Conservation (phyloP, 2,113 vertebrate species). For the Ciconia maguari region DNA sequence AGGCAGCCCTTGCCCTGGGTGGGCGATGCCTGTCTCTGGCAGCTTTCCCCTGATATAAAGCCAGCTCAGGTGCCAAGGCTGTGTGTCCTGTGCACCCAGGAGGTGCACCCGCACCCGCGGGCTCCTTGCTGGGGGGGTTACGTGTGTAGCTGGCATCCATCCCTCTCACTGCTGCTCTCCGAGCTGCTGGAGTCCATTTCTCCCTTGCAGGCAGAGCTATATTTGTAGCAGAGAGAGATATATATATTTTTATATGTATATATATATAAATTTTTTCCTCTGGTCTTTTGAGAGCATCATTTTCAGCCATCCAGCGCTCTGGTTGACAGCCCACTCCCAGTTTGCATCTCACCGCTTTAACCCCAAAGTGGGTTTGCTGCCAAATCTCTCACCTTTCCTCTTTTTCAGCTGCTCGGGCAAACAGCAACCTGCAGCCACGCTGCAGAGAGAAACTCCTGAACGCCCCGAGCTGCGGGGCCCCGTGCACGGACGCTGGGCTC, state of each 20-base stretch:
- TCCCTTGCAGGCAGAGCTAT: neutral
- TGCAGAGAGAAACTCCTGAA: neutral
- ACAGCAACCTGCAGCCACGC: neutral
- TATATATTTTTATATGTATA: no score
- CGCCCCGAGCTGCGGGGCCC: rapidly evolving
- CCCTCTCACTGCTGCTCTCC: neutral
- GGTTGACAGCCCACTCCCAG: rapidly evolving
- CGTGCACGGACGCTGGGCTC: neutral
- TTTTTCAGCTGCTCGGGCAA: neutral
- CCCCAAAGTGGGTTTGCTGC: neutral
- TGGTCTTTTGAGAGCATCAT: neutral
- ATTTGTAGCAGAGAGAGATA: neutral
- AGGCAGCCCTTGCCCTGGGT: neutral
- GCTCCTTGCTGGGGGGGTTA: neutral
- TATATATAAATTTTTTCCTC: neutral
- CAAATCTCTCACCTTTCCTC: neutral
- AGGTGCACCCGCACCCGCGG: neutral
- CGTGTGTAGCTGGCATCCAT: rapidly evolving
- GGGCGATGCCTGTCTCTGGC: neutral
- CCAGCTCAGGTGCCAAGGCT: neutral
- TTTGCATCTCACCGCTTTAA: neutral
- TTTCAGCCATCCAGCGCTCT: neutral
- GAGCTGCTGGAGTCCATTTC: neutral
- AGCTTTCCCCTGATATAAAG: neutral
- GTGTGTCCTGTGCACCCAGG: neutral